Base-by-base conservation (phyloP, 2,888 invertebrate species). In the Tetragonula carbonaria region DNA sequence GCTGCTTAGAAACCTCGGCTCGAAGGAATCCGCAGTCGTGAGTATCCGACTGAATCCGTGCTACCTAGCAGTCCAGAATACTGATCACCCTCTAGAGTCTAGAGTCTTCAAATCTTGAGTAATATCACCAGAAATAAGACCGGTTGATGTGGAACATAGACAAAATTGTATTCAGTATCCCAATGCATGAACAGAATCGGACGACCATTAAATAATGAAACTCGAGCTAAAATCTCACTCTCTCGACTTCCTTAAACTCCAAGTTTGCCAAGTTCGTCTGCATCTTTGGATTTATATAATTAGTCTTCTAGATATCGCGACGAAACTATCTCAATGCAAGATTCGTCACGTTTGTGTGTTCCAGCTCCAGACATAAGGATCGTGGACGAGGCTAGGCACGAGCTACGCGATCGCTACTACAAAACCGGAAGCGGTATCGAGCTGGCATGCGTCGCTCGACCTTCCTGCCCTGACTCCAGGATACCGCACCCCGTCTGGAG, bases 391-490 rank as follows among this genome's bases (percentile, higher is more conserved):
- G 96, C 96, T 90, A 96, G 96, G 76, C 96, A 97, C 91, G 96
- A 96, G 93, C 95, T 97, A 75, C 96, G 96, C 90, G 97, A 97
- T 94, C 96, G 96, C 91, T 97, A 97, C 94, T 97, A 97, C 94
- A 97, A 97, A 95, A 96, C 96, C 53, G 97, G 97, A 89, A 97
- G 97, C 93, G 96, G 96, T 78, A 97, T 97, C 89, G 97, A 97
- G 94, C 95, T 97, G 85, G 96, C 96, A 55, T 97, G 97, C 87
- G 94, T 95, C 90, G 95, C 95, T 65, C 95, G 95, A 23, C 93
- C 95, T 70, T 95, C 95, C 84, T 95, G 94, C 81, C 94, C 95
- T 82, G 94, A 94, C 68, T 93, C 93, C 67, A 91, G 87, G 87
- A 92, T 94, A 50, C 93, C 94, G 63, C 90, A 93, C 90, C 94